Evolutionary conservation across 2,113 vertebrate species (phyloP).

Genomic region (Myocastor coypus): DNA sequence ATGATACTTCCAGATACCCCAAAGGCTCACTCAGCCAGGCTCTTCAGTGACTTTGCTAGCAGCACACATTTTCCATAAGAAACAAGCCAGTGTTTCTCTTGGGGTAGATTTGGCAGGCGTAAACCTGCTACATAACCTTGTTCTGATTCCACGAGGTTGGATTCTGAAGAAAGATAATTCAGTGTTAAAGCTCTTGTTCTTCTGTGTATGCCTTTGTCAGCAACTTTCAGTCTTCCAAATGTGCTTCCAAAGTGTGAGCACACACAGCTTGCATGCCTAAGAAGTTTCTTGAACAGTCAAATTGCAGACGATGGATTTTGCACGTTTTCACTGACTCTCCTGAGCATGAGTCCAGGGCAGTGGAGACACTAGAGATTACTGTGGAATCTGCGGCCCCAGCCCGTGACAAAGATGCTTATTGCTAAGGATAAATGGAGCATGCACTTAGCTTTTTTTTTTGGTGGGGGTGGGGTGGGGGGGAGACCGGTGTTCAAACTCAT

Average conservation of each 20-base stretch:
- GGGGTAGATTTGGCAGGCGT: slow-evolving; percentile 72
- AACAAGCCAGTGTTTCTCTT: slow-evolving; percentile 68
- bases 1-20: slow-evolving; percentile 59
- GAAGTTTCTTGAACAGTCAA: slow-evolving; percentile 61
- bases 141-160: slow-evolving; percentile 76
- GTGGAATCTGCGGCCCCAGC: background rate
- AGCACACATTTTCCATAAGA: slow-evolving; percentile 75
- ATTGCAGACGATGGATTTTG: slow-evolving; percentile 55
- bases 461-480: too few species aligned
- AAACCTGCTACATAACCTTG: slow-evolving; percentile 70
- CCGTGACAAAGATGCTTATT: background rate
- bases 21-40: slow-evolving; percentile 50
- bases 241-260: slow-evolving; percentile 64
- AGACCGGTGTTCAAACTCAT: too few species aligned
- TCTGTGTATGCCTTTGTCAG: slow-evolving; percentile 74
- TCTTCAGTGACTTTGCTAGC: slow-evolving; percentile 68
- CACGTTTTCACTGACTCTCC: slow-evolving; percentile 59
- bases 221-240: slow-evolving; percentile 73
- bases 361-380: background rate
- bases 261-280: slow-evolving; percentile 59
- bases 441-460: too few species aligned
- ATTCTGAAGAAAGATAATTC: slow-evolving; percentile 77
- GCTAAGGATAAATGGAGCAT: background rate
- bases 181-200: slow-evolving; percentile 71
- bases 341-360: slow-evolving; percentile 52